Percentiles rank a stretch among this genome's conserved stretches.
Evolutionary conservation across 2,113 vertebrate species (phyloP).

Genomic region (Oreochromis spilurus): DNA sequence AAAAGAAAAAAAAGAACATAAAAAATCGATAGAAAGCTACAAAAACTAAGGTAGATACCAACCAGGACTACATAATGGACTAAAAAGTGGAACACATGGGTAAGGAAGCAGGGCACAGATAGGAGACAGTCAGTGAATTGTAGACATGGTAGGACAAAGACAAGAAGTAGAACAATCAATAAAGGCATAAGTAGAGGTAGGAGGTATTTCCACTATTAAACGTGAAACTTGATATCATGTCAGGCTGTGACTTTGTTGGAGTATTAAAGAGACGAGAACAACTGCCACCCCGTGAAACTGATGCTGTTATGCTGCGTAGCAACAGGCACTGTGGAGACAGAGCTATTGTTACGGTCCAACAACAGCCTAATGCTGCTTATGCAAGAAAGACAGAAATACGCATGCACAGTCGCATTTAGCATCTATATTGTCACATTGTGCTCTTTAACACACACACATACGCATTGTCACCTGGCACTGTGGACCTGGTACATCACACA

Average conservation of each 20-base stretch:
- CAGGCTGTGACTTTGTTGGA: neutral
- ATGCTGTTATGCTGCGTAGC: slow-evolving; percentile 31
- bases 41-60: neutral
- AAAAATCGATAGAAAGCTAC: neutral
- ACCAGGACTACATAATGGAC: neutral
- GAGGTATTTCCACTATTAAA: neutral
- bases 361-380: slow-evolving; percentile 19
- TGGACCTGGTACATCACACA: neutral
- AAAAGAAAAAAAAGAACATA: neutral
- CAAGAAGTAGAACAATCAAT: neutral
- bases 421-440: neutral
- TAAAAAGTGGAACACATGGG: neutral
- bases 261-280: neutral
- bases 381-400: slow-evolving; percentile 1
- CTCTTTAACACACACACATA: neutral
- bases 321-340: slow-evolving; percentile 30
- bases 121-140: neutral
- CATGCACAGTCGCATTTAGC: neutral
- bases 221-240: neutral
- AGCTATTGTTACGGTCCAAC: slow-evolving; percentile 28
- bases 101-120: neutral
- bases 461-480: neutral
- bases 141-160: neutral
- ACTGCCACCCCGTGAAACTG: slow-evolving; percentile 8
- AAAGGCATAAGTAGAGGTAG: neutral